These are phyloP conservation scores for Oasisia sp. DNA, from an alignment of 2,888 invertebrate genomes.

Conservation along the genomic window DNA sequence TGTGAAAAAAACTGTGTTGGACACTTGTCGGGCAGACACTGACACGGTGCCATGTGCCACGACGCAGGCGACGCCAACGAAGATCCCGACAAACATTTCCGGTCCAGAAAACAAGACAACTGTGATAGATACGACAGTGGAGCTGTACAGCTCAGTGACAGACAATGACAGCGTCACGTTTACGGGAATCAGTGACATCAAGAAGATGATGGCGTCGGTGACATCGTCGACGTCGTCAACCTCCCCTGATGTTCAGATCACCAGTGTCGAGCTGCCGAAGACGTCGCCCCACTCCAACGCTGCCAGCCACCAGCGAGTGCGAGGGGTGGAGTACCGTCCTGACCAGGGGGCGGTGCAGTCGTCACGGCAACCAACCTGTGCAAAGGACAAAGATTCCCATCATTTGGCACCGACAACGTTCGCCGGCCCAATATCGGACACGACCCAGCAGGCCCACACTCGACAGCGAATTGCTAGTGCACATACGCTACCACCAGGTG, in stretches of 20 bases:
- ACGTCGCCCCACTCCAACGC: not conserved
- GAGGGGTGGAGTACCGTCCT: not conserved
- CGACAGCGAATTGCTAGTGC: not conserved
- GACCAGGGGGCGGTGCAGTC: not conserved
- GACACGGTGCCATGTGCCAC: not conserved
- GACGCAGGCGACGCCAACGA: not conserved
- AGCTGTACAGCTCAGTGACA: constrained; percentile 22
- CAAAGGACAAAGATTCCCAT: not conserved
- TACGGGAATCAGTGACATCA: not conserved
- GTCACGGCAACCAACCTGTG: not conserved
- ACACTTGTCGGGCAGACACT: not conserved
- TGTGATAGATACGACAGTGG: not conserved
- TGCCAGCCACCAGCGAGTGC: not conserved
- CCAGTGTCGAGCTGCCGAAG: not conserved
- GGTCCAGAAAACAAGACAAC: not conserved
- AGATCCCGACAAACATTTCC: not conserved
- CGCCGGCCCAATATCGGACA: not conserved
- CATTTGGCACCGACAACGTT: not conserved
- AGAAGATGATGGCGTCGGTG: constrained; percentile 1
- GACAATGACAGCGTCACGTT: not conserved
- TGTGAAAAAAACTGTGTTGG: not conserved
- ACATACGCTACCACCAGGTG: not conserved
- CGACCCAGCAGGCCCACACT: not conserved
- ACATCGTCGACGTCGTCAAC: not conserved
- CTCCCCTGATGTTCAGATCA: constrained; percentile 26